phyloP scores from a whole-genome alignment of 1,140 invertebrate species.

The Penaeus vannamei region DNA sequence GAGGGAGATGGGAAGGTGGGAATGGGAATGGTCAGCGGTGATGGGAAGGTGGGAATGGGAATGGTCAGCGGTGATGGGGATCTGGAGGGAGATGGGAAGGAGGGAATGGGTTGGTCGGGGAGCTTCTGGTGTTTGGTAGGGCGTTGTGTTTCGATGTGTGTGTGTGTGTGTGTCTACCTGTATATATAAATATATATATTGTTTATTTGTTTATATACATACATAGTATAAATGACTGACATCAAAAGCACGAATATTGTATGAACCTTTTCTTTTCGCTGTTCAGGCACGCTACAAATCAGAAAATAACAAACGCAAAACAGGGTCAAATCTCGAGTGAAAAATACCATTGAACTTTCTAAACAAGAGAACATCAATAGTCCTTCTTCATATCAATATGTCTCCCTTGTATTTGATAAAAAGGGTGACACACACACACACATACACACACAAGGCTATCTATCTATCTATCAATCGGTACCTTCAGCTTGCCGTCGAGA shows the following conservation, averaged over 20 bases:
- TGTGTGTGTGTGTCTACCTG: not conserved
- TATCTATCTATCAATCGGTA: constrained; percentile 81
- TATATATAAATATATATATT: constrained; percentile 31
- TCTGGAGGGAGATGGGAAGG: no score
- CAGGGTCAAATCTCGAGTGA: no score
- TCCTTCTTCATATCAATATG: not conserved
- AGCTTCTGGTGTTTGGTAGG: not conserved
- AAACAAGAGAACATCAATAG: not conserved
- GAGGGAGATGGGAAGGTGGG: no score
- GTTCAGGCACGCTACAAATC: not conserved
- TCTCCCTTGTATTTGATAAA: not conserved
- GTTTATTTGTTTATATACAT: not conserved
- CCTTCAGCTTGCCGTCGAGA: constrained; percentile 87
- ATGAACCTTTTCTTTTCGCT: not conserved
- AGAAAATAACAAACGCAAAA: no score
- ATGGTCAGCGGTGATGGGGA: no score
- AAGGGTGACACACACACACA: not conserved
- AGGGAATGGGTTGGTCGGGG: no score
- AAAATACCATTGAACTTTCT: no score
- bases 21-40: no score
- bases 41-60: no score
- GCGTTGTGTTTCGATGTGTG: not conserved
- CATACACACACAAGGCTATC: not conserved
- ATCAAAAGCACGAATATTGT: not conserved
- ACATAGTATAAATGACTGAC: constrained; percentile 1